Conservation (phyloP, 2,113 vertebrate species). For the Atractosteus spatula region DNA sequence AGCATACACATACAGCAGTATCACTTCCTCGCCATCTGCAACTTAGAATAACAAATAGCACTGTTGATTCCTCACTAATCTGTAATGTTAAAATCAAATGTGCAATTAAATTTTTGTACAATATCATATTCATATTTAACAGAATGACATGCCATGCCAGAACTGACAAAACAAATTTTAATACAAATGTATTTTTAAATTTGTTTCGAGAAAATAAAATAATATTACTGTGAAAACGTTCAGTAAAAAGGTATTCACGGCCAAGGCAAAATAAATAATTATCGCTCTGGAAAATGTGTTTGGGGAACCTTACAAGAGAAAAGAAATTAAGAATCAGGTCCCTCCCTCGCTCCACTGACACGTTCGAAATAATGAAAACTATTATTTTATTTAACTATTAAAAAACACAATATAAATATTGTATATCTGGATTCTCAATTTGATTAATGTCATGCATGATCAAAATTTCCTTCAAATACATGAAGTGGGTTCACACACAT, state of each 20-base stretch:
- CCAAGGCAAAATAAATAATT: conserved; percentile 63
- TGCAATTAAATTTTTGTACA: conserved; percentile 46
- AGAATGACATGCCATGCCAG: conserved; percentile 68
- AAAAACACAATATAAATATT: conserved; percentile 60
- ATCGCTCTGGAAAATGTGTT: conserved; percentile 26
- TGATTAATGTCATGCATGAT: conserved; percentile 2
- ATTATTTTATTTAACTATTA: conserved; percentile 29
- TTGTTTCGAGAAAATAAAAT: conserved; percentile 61
- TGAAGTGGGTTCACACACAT: background rate
- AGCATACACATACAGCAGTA: background rate
- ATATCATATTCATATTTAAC: conserved; percentile 56
- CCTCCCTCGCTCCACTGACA: conserved; percentile 53
- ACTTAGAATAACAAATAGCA: conserved; percentile 20
- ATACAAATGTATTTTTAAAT: conserved; percentile 40
- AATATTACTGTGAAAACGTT: conserved; percentile 70
- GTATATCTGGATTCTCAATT: conserved; percentile 28
- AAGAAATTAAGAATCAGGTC: conserved; percentile 47
- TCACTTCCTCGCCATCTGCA: background rate
- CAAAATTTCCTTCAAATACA: conserved; percentile 1
- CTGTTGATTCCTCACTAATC: conserved; percentile 56
- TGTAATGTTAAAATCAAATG: conserved; percentile 50
- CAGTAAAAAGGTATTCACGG: conserved; percentile 70
- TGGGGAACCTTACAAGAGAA: conserved; percentile 61
- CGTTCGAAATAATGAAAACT: conserved; percentile 63
- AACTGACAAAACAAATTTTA: conserved; percentile 65